Evolutionary conservation across 2,888 invertebrate species (phyloP), one percentile per base, ranked within the genome.

Genomic region (Ametastegia equiseti): DNA sequence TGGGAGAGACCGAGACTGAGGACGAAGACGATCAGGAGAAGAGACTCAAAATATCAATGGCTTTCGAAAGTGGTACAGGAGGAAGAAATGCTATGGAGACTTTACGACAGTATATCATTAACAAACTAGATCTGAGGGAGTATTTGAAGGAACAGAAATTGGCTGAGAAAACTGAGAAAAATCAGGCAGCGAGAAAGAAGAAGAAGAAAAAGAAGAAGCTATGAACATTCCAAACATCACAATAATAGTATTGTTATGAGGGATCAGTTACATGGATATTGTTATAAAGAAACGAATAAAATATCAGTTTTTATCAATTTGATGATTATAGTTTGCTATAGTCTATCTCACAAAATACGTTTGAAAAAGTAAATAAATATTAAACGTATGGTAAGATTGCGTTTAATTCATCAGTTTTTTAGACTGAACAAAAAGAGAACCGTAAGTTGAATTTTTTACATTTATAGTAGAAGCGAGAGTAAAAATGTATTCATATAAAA

Each of bases 41-140:
- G 36, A 65, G 67, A 83, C 36, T 78, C 9, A 88, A 86, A 81
- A 86, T 92, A 39, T 87, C 86, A 65, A 84, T 91, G 84, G 77
- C 88, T n/a, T 90, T 87, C 57, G 88, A 89, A 42, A 85, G 84
- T 80, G 92, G 92, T 77, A 82, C 9, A 45, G 92, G 91, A 30
- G 92, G 92, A 5, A 90, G 87, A 84, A 87, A 88, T 75, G 87
- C 89, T 19, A 80, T 92, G 45, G 90, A 91, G 84, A 89, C 88
- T 4, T 83, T 92, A 71, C 86, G 88, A 42, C 92, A 92, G 42
- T 91, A 88, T 83, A 83, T 92, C 30, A 88, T 91, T 75, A 92
- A 92, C 79, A 90, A 88, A 83, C 83, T 91, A 15, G 84, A 87
- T 33, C 84, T 90, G 30, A 86, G 89, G 33, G 86, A 89, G 67